phyloP scores from a whole-genome alignment of 2,113 vertebrate species.

The Condylura cristata region DNA sequence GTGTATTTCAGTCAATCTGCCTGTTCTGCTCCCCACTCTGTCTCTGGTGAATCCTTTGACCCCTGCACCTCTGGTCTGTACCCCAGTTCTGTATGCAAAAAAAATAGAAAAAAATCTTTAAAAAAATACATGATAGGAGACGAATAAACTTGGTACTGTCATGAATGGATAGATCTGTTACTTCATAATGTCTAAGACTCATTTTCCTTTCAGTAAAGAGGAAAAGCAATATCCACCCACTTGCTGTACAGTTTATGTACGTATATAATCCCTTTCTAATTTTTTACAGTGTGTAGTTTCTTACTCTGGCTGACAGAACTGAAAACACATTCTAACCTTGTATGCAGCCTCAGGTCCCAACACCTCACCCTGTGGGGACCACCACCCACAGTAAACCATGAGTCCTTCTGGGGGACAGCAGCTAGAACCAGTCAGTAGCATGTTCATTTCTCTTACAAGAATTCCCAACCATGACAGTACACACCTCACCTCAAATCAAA shows the following conservation, averaged over 20 bases:
- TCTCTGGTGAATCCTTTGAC: no score
- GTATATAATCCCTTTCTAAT: not conserved
- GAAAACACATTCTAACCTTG: not conserved
- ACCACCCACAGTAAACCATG: not conserved
- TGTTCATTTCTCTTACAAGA: not conserved
- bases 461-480: not conserved
- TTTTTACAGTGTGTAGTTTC: not conserved
- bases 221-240: no score
- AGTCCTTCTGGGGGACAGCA: not conserved
- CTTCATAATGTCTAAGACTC: not conserved
- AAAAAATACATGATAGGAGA: no score
- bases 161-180: not conserved
- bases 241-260: not conserved
- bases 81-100: no score
- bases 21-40: no score
- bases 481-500: not conserved
- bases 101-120: no score
- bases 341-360: not conserved
- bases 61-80: no score
- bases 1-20: no score
- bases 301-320: not conserved
- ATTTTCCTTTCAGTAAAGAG: not conserved
- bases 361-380: not conserved
- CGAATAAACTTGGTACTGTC: not conserved
- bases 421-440: not conserved